Conservation (phyloP, 2,888 invertebrate species). For the Drosophila dives region DNA sequence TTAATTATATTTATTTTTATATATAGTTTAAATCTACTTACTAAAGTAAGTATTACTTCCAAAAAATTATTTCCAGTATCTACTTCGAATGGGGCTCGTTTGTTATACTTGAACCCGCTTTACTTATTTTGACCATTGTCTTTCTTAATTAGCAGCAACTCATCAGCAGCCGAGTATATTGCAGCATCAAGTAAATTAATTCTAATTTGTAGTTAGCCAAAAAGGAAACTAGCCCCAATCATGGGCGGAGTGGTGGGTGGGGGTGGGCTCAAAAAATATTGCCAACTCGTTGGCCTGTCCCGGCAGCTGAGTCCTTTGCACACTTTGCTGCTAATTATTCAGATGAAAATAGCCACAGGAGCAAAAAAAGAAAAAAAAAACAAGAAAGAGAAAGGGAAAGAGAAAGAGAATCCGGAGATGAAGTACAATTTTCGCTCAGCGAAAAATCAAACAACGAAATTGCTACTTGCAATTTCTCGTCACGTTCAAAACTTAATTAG, state of each 20-base stretch:
- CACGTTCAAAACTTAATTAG: conserved; percentile 80
- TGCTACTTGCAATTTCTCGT: conserved; percentile 79
- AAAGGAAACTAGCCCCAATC: conserved; percentile 64
- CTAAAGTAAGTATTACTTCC: not conserved
- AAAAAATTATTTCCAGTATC: too few relatives aligned
- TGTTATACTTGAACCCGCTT: not conserved
- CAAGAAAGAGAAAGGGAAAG: not conserved
- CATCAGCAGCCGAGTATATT: conserved; percentile 43
- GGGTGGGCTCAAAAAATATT: not conserved
- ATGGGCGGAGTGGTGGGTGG: conserved; percentile 2
- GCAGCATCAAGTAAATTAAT: conserved; percentile 68
- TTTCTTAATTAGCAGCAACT: conserved; percentile 37
- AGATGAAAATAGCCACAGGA: conserved; percentile 64
- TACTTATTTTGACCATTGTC: conserved; percentile 18
- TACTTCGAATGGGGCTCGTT: not conserved
- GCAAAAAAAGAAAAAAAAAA: conserved; percentile 2
- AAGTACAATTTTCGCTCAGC: conserved; percentile 45
- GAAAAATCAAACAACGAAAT: conserved; percentile 79
- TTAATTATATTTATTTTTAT: not conserved
- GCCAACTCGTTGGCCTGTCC: conserved; percentile 8
- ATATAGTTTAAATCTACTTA: not conserved
- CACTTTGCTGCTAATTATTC: conserved; percentile 80
- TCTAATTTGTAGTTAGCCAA: conserved; percentile 73
- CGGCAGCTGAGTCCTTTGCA: conserved; percentile 57
- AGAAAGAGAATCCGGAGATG: not conserved